Evolutionary conservation across 2,888 invertebrate species (phyloP), one percentile per base, ranked within the genome.

Genomic region (Amphiduros pacificus): DNA sequence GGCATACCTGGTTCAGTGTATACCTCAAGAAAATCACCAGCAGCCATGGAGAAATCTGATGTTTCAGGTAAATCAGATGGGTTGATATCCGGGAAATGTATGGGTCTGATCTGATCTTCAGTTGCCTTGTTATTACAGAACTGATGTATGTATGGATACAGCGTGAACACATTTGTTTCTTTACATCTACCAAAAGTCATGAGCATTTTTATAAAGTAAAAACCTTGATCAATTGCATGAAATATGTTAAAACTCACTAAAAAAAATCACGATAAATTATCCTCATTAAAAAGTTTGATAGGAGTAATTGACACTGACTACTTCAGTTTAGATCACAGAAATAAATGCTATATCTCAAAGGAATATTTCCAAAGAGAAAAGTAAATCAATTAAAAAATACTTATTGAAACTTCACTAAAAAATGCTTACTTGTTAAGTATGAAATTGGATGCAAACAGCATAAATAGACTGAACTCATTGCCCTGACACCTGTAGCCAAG

Each of bases 401-500:
- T 22, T 40, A 22, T 28, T 20, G 28, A 52, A 22, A 1, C 9
- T 26, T 11, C 52, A 52, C 11, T 52, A 28, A 49, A 11, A 27
- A 17, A n/a, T 17, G 9, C 81, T 80, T 82, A 94, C 84, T 90
- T 88, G 85, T 99, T 99, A 50, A 99, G 85, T 61, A 99, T 90
- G 82, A 95, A 98, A 84, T 95, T 93, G 50, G 97, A 95, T 0
- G 94, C 92, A 72, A 98, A 92, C 54, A 99, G 85, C 98, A 99
- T 99, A 82, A 94, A 97, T 41, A 97, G 87, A 29, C 94, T 95
- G 85, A 95, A 97, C 84, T 99, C 99, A 81, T 99, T 99, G 68
- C 97, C 99, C 83, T 97, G 94, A 74, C 96, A 97, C 11, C 87
- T 87, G 84, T 90, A 99, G 0, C 97, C 97, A 22, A 89, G 86